Evolutionary conservation across 2,888 invertebrate genomes (phyloP).

Genomic region (Aspidiotus rigidus): DNA sequence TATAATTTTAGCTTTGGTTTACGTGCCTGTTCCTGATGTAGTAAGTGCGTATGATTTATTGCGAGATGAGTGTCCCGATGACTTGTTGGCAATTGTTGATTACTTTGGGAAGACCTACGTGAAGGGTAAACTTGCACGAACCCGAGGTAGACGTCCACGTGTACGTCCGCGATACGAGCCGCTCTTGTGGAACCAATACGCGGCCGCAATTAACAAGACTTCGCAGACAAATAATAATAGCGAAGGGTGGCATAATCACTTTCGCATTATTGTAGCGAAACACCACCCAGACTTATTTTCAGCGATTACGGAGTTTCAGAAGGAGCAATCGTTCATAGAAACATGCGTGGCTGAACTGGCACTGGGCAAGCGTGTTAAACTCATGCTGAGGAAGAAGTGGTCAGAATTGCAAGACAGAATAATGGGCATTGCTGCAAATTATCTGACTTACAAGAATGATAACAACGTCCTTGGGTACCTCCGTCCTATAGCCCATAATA

Average conservation of each 20-base stretch:
- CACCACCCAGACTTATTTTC: slow-evolving; percentile 15
- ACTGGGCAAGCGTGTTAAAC: too few relatives aligned
- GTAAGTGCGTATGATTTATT: not conserved
- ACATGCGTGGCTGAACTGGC: too few relatives aligned
- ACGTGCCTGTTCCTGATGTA: not conserved
- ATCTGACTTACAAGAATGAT: too few relatives aligned
- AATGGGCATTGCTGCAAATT: too few relatives aligned
- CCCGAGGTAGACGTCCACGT: too few relatives aligned
- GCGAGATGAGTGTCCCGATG: too few relatives aligned
- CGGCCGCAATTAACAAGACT: not conserved
- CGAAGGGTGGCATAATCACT: slow-evolving; percentile 17
- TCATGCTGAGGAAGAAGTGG: too few relatives aligned
- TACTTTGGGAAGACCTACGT: slow-evolving; percentile 9
- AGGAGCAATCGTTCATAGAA: too few relatives aligned
- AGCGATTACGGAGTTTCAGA: slow-evolving; percentile 1
- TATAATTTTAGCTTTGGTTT: not conserved
- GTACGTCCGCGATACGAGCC: slow-evolving; percentile 5
- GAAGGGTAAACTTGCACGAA: not conserved
- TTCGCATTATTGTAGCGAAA: slow-evolving; percentile 6
- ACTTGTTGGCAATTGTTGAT: slow-evolving; percentile 1
- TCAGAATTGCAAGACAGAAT: too few relatives aligned
- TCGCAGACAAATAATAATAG: slow-evolving; percentile 13
- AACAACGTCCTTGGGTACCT: too few relatives aligned
- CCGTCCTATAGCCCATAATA: too few relatives aligned
- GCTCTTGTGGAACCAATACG: slow-evolving; percentile 9